phyloP scores from a whole-genome alignment of 2,113 vertebrate genomes.

The Thryonomys swinderianus region DNA sequence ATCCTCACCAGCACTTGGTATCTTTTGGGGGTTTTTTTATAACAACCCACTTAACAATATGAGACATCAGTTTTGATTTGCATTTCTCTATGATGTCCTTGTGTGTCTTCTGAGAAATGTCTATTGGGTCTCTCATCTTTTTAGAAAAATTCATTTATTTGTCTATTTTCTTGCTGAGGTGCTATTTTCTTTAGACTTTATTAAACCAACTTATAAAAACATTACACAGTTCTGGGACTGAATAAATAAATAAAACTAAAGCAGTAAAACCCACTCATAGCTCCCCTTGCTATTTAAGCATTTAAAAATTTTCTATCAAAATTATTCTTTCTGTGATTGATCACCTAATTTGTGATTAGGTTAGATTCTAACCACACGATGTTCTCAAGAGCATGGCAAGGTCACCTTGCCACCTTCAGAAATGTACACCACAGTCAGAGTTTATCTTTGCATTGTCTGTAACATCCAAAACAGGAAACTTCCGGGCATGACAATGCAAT shows the following conservation, averaged over 20 bases:
- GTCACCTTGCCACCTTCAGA: background rate
- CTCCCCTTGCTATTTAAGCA: background rate
- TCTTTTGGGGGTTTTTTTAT: background rate
- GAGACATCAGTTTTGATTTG: background rate
- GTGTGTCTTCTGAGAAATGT: background rate
- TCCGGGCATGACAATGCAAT: background rate
- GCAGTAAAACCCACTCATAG: background rate
- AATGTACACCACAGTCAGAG: background rate
- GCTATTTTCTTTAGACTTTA: background rate
- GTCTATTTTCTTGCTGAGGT: background rate
- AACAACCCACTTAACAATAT: background rate
- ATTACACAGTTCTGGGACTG: background rate
- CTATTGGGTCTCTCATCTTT: background rate
- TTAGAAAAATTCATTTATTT: background rate
- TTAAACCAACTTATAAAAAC: background rate
- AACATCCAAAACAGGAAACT: background rate
- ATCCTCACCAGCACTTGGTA: background rate
- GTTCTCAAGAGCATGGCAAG: background rate
- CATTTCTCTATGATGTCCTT: background rate
- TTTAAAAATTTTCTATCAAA: constrained; percentile 2
- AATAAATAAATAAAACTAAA: background rate
- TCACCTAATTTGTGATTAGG: background rate
- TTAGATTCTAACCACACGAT: background rate
- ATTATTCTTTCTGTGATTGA: background rate
- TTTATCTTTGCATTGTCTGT: background rate